A percentile compares a stretch with the other conserved stretches of the same genome.
These are phyloP conservation scores for Botia kubotai DNA, from an alignment of 2,797 vertebrate species.

Conservation along the genomic window DNA sequence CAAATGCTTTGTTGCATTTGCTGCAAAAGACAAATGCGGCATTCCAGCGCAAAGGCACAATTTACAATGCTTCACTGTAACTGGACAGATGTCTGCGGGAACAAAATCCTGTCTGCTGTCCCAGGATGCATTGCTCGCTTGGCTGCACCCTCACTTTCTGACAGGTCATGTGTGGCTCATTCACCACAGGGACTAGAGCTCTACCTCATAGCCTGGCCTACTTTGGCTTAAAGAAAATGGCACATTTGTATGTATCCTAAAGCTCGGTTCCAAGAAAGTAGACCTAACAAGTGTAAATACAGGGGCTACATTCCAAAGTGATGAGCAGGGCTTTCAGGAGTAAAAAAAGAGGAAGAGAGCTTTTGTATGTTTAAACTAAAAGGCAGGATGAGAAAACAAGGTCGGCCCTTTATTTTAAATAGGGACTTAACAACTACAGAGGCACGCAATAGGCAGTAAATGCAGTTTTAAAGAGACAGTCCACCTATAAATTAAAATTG, in stretches of 20 bases:
- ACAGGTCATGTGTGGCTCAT: conserved; percentile 59
- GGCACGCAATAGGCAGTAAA: not conserved
- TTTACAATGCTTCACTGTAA: conserved; percentile 42
- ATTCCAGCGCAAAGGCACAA: conserved; percentile 31
- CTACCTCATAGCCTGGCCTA: conserved; percentile 45
- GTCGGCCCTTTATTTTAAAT: conserved; percentile 43
- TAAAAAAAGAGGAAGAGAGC: conserved; percentile 33
- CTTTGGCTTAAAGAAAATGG: conserved; percentile 50
- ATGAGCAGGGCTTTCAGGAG: conserved; percentile 55
- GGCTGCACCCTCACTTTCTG: conserved; percentile 47
- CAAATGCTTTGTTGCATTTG: conserved; percentile 15
- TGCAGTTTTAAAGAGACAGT: not conserved
- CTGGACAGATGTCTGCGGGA: conserved; percentile 45
- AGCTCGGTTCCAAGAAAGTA: conserved; percentile 57
- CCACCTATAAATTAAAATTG: conserved; percentile 1
- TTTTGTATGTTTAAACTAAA: conserved; percentile 45
- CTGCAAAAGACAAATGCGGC: conserved; percentile 39
- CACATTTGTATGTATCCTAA: conserved; percentile 54
- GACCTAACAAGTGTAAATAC: conserved; percentile 61
- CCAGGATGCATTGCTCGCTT: conserved; percentile 48
- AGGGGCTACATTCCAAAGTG: conserved; percentile 59
- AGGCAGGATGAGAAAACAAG: conserved; percentile 49
- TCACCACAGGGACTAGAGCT: conserved; percentile 39
- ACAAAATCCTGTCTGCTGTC: conserved; percentile 49
- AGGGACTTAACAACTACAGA: conserved; percentile 28